Base-by-base conservation (phyloP, 2,797 vertebrate species). In the Artibeus lituratus region DNA sequence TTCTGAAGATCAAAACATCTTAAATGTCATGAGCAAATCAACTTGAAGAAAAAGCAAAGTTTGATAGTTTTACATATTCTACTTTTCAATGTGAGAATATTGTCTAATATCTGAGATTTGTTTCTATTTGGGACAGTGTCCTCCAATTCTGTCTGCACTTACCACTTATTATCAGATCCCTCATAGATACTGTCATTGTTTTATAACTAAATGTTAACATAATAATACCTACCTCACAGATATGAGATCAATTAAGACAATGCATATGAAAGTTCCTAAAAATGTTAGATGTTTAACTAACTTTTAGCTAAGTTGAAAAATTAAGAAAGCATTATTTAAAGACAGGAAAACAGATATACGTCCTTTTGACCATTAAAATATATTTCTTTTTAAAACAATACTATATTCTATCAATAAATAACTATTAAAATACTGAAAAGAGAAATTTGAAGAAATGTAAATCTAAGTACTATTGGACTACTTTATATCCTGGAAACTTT, bases 371-470 rank as follows among this genome's bases (percentile, higher is more conserved):
- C 9, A 76, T 74, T 59, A 57, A 90, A 96, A 51, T 44, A 44
- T 1, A 85, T 86, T 84, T 85, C 1, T 70, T 70, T 69, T 94
- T 82, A 39, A 94, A 93, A 86, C 35, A 83, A 74, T 10, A 53
- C 18, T 83, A 8, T 42, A 70, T 81, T 94, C 24, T 88, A 84
- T 83, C 78, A 29, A 35, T 74, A 77, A 67, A 44, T 24, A 90
- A 83, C 81, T 59, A 87, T 67, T 74, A 96, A 51, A 81, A 93
- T 51, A 22, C 90, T 42, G 93, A 51, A 11, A 87, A 93, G 14
- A 18, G 73, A 44, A 32, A 90, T 49, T 26, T 83, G 9, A 62
- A 62, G 21, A 74, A 69, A 49, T 26, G 7, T 37, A 77, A 78
- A 65, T 29, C 1, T 69, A 10, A 69, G 2, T 51, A 72, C 15